These are phyloP conservation scores for Sorex fumeus DNA, from an alignment of 2,113 vertebrate genomes.

Conservation along the genomic window DNA sequence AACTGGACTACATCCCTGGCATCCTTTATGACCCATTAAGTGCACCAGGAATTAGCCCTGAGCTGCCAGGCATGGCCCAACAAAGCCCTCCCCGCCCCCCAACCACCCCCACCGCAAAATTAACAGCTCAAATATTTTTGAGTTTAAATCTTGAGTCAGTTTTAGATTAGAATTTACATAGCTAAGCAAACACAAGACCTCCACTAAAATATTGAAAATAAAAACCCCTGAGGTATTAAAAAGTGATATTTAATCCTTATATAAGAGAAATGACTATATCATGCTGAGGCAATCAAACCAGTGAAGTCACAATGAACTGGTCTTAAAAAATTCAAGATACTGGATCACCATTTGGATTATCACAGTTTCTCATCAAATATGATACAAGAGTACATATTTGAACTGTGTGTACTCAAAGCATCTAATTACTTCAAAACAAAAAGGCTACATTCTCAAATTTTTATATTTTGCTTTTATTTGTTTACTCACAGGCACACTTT, in stretches of 20 bases:
- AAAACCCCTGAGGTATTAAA: not conserved
- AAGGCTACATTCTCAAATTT: conserved; percentile 72
- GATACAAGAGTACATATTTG: not conserved
- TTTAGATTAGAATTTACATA: not conserved
- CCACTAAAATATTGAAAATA: not conserved
- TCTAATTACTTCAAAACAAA: conserved; percentile 73
- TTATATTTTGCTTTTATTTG: conserved; percentile 83
- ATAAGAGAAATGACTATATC: conserved; percentile 25
- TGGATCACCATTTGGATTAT: not conserved
- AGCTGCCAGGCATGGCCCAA: too few species aligned
- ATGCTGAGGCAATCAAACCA: not conserved
- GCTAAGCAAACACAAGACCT: not conserved
- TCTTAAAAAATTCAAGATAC: conserved; percentile 14
- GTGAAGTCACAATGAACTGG: conserved; percentile 45
- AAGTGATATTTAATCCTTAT: not conserved
- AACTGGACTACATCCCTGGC: too few species aligned
- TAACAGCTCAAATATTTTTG: too few species aligned
- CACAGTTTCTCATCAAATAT: not conserved
- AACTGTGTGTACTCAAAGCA: conserved; percentile 38
- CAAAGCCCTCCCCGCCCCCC: too few species aligned
- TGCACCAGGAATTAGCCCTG: too few species aligned
- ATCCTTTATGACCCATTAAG: too few species aligned
- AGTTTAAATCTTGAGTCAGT: too few species aligned
- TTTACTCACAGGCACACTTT: conserved; percentile 81
- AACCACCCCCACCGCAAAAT: too few species aligned